Evolutionary conservation across 2,797 vertebrate species (phyloP).

Genomic region (Austrolebias charrua): DNA sequence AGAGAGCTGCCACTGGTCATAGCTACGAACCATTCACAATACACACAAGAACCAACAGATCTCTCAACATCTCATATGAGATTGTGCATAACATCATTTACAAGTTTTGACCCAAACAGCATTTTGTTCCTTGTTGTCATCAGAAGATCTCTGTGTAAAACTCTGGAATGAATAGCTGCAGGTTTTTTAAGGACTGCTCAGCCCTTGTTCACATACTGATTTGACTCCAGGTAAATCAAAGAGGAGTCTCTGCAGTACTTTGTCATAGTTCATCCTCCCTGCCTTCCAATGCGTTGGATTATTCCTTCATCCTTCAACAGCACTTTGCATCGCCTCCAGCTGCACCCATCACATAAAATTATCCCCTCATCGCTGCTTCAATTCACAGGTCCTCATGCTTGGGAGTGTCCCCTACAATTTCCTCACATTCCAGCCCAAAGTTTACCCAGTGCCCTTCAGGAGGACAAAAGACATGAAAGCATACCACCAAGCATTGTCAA

Average conservation of each 20-base stretch:
- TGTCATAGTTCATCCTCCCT: constrained; percentile 45
- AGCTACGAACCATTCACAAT: too few relatives aligned
- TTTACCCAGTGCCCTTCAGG: constrained; percentile 48
- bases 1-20: too few relatives aligned
- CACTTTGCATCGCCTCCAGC: constrained; percentile 22
- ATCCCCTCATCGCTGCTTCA: constrained; percentile 61
- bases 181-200: too few relatives aligned
- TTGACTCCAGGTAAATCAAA: background rate
- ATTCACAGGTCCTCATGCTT: constrained; percentile 48
- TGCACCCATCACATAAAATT: constrained; percentile 67
- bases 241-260: constrained; percentile 14
- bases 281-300: constrained; percentile 42
- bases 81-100: too few relatives aligned
- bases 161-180: too few relatives aligned
- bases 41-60: too few relatives aligned
- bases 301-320: constrained; percentile 19
- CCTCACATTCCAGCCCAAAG: constrained; percentile 59
- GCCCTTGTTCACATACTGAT: too few relatives aligned
- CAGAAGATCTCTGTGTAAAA: too few relatives aligned
- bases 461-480: constrained; percentile 45
- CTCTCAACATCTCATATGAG: too few relatives aligned
- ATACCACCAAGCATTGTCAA: constrained; percentile 30
- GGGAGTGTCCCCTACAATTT: constrained; percentile 36
- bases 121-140: too few relatives aligned
- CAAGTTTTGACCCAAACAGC: too few relatives aligned